Conservation (phyloP, 2,888 invertebrate genomes). For the Anoncus sp. region DNA sequence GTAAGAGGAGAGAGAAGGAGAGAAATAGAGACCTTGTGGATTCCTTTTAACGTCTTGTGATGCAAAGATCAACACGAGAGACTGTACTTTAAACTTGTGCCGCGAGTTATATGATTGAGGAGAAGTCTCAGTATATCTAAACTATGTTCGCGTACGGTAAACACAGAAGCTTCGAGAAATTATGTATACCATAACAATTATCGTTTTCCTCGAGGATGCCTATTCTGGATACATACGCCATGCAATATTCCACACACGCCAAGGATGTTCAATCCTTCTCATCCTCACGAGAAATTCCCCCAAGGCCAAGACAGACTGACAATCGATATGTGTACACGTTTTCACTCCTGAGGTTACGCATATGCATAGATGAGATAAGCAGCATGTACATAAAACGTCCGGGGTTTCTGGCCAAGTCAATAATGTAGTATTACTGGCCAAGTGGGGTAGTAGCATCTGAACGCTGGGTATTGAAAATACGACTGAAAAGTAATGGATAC, state of each 20-base stretch:
- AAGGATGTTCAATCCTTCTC: conserved; percentile 37
- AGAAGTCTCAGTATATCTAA: conserved; percentile 20
- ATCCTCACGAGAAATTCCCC: conserved; percentile 12
- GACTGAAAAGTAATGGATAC: background rate
- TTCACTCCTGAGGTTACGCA: conserved; percentile 16
- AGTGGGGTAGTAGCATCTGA: background rate
- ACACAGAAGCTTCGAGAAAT: conserved; percentile 46
- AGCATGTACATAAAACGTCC: background rate
- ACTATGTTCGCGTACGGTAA: conserved; percentile 34
- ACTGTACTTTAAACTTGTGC: conserved; percentile 23
- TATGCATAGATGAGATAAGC: conserved; percentile 24
- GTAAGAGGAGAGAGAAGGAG: conserved; percentile 28
- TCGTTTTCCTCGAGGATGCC: conserved; percentile 41
- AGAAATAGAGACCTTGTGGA: conserved; percentile 17
- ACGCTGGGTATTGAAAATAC: background rate
- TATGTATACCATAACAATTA: conserved; percentile 54
- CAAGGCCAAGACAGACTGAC: conserved; percentile 42
- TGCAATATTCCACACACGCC: conserved; percentile 20
- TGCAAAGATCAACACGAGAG: conserved; percentile 20
- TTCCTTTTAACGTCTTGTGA: conserved; percentile 26
- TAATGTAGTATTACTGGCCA: conserved; percentile 3
- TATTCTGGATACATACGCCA: conserved; percentile 15
- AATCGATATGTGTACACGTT: conserved; percentile 29
- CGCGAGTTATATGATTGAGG: conserved; percentile 18
- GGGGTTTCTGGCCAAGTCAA: background rate